These are phyloP conservation scores for Steinernema khuongi DNA, from an alignment of 1,140 invertebrate species.

Conservation along the genomic window DNA sequence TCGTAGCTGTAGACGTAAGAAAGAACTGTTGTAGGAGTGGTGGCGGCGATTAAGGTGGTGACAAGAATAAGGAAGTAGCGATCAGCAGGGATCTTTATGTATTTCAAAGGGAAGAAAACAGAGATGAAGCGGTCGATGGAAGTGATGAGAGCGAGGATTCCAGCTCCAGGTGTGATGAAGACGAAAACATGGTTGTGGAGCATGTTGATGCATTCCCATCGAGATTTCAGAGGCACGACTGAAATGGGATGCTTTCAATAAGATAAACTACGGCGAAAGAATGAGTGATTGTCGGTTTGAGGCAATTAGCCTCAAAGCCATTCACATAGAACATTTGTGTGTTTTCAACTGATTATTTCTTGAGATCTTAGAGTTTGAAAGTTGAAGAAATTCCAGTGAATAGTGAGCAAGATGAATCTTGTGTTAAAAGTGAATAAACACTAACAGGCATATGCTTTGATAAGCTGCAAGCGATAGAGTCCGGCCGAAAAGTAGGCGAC, in stretches of 20 bases:
- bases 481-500: background rate
- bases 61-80: background rate
- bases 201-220: background rate
- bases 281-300: background rate
- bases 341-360: no score
- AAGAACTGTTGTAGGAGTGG: background rate
- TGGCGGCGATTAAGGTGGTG: background rate
- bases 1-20: background rate
- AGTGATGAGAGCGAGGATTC: background rate
- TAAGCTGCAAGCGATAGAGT: background rate
- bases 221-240: background rate
- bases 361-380: no score
- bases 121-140: background rate
- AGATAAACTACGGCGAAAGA: background rate
- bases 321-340: no score
- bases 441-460: background rate
- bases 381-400: no score
- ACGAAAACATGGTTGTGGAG: constrained; percentile 1
- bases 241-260: no score
- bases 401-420: no score
- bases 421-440: no score
- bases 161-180: background rate
- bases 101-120: background rate
- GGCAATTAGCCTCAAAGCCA: no score
- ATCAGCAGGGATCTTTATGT: background rate